Evolutionary conservation across 2,797 vertebrate species (phyloP), one percentile per base, ranked within the genome.

Genomic region (Micromesistius poutassou): DNA sequence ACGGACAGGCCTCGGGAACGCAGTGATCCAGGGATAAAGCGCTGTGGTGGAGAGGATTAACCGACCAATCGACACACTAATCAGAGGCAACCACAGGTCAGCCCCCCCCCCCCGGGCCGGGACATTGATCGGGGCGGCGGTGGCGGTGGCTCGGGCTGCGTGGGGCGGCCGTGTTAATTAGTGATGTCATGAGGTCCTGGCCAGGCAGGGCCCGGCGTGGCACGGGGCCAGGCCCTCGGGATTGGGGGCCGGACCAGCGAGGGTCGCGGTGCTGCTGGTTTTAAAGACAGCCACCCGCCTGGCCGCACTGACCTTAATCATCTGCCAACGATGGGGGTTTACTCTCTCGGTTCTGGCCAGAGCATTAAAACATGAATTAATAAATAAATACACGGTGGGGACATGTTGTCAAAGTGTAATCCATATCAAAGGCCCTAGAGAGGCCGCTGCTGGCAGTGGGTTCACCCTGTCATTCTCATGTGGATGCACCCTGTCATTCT

Each of bases 301-400:
- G 33, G 33, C 33, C 33, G 83, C 87, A 89, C 85, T 93, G 92
- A 93, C 93, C 93, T 93, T 93, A 94, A 93, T 93, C 92, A 93
- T 92, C 90, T 82, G 86, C 83, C 89, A 89, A 90, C 91, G 92
- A 93, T 93, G 14, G 40, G 40, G n/a, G 88, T 91, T 91, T 91
- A 89, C 90, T 90, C 83, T 81, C 80, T 84, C 81, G 30, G 78
- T 87, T 90, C 80, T 12, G 80, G 90, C 88, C 71, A 16, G 89
- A 86, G 87, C 87, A 83, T 87, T 82, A 84, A 77, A 87, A 89
- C 89, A 88, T 73, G 83, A 82, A 83, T 62, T 78, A 3, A 28
- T 40, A 28, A 36, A 36, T 72, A n/a, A 36, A 75, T 77, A 87
- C 84, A 86, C 90, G 89, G 89, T 88, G 9, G 50, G 50, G 22